A percentile compares a stretch with the other conserved stretches of the same genome.
These are phyloP conservation scores for Dinoponera quadriceps DNA, from an alignment of 1,140 invertebrate species.

Conservation along the genomic window DNA sequence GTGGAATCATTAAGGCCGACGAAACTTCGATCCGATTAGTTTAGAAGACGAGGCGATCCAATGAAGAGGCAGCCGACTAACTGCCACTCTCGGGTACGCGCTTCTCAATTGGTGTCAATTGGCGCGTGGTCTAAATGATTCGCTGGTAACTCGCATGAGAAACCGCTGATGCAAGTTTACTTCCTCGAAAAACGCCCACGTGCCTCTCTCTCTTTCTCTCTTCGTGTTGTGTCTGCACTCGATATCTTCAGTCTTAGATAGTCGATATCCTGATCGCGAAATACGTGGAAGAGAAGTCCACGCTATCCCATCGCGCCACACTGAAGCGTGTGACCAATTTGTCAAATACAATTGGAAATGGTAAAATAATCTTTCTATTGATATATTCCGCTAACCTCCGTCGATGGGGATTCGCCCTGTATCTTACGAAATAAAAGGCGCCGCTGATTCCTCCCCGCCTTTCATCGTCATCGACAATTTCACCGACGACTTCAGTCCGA, in stretches of 20 bases:
- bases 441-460: neutral
- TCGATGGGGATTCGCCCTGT: too few relatives aligned
- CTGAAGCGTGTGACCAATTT: too few relatives aligned
- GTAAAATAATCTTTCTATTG: too few relatives aligned
- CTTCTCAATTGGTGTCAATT: slow-evolving; percentile 81
- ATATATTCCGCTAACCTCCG: too few relatives aligned
- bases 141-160: slow-evolving; percentile 32
- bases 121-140: slow-evolving; percentile 77
- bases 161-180: slow-evolving; percentile 28
- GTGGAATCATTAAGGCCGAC: slow-evolving; percentile 6
- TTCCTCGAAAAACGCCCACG: slow-evolving; percentile 6
- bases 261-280: too few relatives aligned
- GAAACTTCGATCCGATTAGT: slow-evolving; percentile 31
- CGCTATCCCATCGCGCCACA: too few relatives aligned
- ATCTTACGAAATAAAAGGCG: too few relatives aligned
- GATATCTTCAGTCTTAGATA: neutral
- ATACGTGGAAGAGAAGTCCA: too few relatives aligned
- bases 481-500: too few relatives aligned
- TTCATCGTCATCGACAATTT: neutral
- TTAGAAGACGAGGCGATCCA: slow-evolving; percentile 28
- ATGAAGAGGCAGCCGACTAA: slow-evolving; percentile 46
- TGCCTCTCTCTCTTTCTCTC: neutral
- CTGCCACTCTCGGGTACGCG: slow-evolving; percentile 44
- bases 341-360: too few relatives aligned
- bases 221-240: neutral